Percentiles rank a stretch among this genome's conserved stretches.
These are phyloP conservation scores for Hylomyscus alleni DNA, from an alignment of 2,797 vertebrate species.

Conservation along the genomic window DNA sequence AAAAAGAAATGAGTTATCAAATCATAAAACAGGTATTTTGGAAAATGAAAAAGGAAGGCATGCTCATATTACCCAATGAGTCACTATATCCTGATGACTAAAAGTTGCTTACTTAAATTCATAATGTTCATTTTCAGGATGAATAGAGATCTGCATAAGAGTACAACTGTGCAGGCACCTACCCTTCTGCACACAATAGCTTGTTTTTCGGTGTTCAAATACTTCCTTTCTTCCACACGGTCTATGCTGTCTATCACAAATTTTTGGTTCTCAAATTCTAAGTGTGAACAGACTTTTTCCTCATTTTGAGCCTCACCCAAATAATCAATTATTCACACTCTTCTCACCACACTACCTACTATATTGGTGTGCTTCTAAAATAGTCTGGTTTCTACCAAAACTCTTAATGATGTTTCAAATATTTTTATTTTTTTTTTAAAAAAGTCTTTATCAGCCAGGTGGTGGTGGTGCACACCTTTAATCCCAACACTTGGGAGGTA, in stretches of 20 bases:
- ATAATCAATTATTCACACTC: neutral
- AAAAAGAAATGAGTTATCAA: constrained; percentile 10
- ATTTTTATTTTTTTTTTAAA: neutral
- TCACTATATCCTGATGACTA: neutral
- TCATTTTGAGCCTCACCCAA: neutral
- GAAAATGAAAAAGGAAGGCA: neutral
- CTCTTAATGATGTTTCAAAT: neutral
- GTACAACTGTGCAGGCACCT: neutral
- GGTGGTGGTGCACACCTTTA: neutral
- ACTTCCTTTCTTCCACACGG: neutral
- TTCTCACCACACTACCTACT: neutral
- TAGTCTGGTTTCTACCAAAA: neutral
- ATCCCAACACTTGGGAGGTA: neutral
- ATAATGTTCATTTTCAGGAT: neutral
- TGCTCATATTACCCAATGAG: neutral
- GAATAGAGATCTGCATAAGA: neutral
- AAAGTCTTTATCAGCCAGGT: neutral
- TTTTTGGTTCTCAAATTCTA: neutral
- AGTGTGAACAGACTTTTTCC: neutral
- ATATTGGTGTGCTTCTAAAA: neutral
- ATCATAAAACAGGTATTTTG: neutral
- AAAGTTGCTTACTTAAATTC: neutral
- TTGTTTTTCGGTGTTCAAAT: neutral
- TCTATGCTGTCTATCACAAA: neutral
- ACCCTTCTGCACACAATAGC: neutral